Conservation (phyloP, 2,888 invertebrate species). For the Diploptera punctata region DNA sequence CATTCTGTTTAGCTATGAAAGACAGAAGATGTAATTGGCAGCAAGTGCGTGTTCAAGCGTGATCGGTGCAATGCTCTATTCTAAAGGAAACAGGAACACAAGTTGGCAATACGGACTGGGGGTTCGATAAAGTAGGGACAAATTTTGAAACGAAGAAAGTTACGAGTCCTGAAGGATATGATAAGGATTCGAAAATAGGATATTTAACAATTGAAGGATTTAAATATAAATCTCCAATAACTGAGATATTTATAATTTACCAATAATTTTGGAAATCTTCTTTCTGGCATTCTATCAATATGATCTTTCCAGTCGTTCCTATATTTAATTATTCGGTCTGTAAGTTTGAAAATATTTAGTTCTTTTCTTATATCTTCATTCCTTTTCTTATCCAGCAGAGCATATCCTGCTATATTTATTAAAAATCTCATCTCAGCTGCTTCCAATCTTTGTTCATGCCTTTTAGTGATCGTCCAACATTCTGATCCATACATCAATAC, state of each 20-base stretch:
- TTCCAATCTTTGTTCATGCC: too few relatives aligned
- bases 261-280: too few relatives aligned
- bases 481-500: too few relatives aligned
- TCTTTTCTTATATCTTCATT: too few relatives aligned
- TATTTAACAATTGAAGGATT: constrained; percentile 77
- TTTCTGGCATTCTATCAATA: too few relatives aligned
- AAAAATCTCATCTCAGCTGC: too few relatives aligned
- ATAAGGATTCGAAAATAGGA: constrained; percentile 69
- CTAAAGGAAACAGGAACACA: constrained; percentile 88
- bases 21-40: constrained; percentile 61
- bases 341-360: too few relatives aligned
- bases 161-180: constrained; percentile 68
- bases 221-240: constrained; percentile 72
- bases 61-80: constrained; percentile 89
- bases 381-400: too few relatives aligned
- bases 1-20: constrained; percentile 65
- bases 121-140: constrained; percentile 72
- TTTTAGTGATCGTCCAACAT: too few relatives aligned
- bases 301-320: too few relatives aligned
- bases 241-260: constrained; percentile 70
- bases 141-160: constrained; percentile 85
- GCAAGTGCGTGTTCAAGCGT: constrained; percentile 79
- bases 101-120: constrained; percentile 82
- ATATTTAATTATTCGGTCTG: too few relatives aligned
- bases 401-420: too few relatives aligned